Conservation (phyloP, 2,113 vertebrate species). For the Callorhinus ursinus region DNA sequence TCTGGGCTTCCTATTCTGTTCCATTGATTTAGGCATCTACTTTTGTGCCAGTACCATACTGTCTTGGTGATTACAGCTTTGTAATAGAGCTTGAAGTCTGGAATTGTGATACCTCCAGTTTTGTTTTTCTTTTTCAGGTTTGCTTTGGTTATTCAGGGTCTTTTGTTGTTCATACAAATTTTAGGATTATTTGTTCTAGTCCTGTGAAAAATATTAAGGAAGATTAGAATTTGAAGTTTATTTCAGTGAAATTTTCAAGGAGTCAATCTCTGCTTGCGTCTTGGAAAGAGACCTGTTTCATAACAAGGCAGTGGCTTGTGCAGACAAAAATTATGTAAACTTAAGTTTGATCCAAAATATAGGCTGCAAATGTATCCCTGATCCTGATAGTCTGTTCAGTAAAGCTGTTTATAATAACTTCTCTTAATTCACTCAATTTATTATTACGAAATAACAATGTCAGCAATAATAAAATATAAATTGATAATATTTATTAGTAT, state of each 20-base stretch:
- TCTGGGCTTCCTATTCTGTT: background rate
- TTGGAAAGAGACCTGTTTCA: background rate
- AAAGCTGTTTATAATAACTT: background rate
- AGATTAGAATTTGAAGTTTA: background rate
- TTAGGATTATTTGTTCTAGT: background rate
- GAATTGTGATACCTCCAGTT: background rate
- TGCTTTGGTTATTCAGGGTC: background rate
- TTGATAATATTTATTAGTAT: background rate
- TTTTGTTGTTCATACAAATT: background rate
- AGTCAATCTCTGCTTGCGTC: background rate
- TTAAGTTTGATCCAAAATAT: background rate
- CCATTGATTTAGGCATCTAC: background rate
- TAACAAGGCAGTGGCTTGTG: background rate
- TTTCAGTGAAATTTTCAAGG: background rate
- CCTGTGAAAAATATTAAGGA: background rate
- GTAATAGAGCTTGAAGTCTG: background rate
- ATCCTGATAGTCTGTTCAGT: background rate
- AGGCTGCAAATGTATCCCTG: background rate
- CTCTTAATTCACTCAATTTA: background rate
- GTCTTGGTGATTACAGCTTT: background rate
- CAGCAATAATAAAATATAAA: background rate
- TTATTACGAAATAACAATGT: background rate
- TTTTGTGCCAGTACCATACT: background rate
- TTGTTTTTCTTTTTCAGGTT: background rate
- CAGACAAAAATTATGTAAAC: background rate